Percentiles rank a stretch among this genome's conserved stretches.
Conservation (phyloP, 2,888 invertebrate genomes). For the Aleiodes alternator region DNA sequence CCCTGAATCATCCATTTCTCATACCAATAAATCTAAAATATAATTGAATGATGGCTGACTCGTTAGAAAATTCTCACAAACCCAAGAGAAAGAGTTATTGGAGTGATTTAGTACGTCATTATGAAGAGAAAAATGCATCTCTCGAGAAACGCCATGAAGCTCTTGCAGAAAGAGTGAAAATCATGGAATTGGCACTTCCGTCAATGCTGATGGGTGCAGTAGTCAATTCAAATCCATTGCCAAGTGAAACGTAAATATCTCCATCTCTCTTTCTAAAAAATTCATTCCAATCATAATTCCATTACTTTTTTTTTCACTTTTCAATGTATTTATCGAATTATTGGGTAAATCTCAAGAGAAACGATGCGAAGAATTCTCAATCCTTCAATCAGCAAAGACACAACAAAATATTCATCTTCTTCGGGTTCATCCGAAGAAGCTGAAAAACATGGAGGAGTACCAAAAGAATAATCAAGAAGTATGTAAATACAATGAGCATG, state of each 20-base stretch:
- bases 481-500: conserved; percentile 39
- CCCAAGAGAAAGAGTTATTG: conserved; percentile 58
- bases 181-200: conserved; percentile 66
- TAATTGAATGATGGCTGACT: conserved; percentile 1
- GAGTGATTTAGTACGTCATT: conserved; percentile 60
- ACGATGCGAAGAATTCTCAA: too few species aligned
- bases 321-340: too few species aligned
- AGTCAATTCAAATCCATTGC: conserved; percentile 49
- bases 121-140: conserved; percentile 63
- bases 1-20: not conserved
- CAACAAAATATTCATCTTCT: too few species aligned
- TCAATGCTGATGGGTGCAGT: conserved; percentile 62
- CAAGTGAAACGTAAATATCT: conserved; percentile 1
- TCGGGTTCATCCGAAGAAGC: not conserved
- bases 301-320: too few species aligned
- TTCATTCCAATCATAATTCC: too few species aligned
- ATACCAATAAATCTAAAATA: not conserved
- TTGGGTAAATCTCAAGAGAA: too few species aligned
- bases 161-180: conserved; percentile 61
- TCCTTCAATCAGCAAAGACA: too few species aligned
- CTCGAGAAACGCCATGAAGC: conserved; percentile 61
- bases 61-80: conserved; percentile 22
- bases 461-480: not conserved
- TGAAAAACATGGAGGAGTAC: not conserved
- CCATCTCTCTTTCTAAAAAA: not conserved